These are phyloP conservation scores for Cyprinodon tularosa DNA, from an alignment of 2,113 vertebrate species.

Conservation along the genomic window DNA sequence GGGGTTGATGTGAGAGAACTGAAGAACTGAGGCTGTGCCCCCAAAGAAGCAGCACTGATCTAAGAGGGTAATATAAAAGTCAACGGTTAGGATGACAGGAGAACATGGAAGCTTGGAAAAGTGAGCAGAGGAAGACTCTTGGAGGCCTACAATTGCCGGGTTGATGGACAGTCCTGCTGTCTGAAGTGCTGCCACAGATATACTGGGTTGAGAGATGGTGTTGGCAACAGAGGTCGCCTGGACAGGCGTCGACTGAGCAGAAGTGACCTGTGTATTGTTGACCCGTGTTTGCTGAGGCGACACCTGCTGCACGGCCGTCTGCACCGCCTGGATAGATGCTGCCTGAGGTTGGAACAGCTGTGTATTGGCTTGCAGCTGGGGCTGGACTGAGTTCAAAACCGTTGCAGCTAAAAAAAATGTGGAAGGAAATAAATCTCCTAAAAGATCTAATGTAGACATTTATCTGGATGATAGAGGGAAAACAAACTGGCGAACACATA, in stretches of 20 bases:
- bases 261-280: slow-evolving; percentile 70
- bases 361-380: slow-evolving; percentile 82
- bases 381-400: slow-evolving; percentile 86
- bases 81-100: background rate
- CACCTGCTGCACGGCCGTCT: slow-evolving; percentile 67
- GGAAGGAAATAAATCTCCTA: background rate
- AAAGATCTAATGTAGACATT: background rate
- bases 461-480: background rate
- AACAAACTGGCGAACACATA: background rate
- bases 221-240: slow-evolving; percentile 63
- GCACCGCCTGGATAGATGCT: slow-evolving; percentile 73
- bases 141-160: slow-evolving; percentile 90
- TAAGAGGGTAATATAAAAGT: slow-evolving; percentile 55
- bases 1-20: slow-evolving; percentile 89
- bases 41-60: slow-evolving; percentile 89
- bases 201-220: slow-evolving; percentile 74
- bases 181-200: slow-evolving; percentile 86
- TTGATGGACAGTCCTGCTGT: slow-evolving; percentile 91
- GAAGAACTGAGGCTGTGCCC: slow-evolving; percentile 90
- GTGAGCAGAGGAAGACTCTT: slow-evolving; percentile 40
- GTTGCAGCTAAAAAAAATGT: slow-evolving; percentile 82
- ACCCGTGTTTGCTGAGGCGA: slow-evolving; percentile 73
- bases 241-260: slow-evolving; percentile 65
- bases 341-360: slow-evolving; percentile 84
- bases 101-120: background rate